Evolutionary conservation across 2,888 invertebrate species (phyloP).

Genomic region (Dasypogon diadema): DNA sequence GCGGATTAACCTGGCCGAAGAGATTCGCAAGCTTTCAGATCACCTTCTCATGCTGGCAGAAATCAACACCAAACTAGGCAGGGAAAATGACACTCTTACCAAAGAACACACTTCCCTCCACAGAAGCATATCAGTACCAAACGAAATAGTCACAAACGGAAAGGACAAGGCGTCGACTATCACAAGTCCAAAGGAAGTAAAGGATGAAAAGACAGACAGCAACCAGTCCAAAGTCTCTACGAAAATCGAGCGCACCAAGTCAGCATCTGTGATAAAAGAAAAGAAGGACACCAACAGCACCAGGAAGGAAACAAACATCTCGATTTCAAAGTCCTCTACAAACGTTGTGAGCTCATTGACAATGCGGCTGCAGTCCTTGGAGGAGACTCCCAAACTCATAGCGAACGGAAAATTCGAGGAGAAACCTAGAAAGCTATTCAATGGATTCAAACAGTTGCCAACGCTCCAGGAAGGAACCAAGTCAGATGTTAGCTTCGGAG

Average conservation of each 20-base stretch:
- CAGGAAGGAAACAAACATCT: conserved; percentile 54
- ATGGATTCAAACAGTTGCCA: conserved; percentile 39
- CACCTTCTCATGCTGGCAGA: conserved; percentile 80
- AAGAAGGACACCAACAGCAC: conserved; percentile 56
- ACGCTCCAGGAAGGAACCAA: conserved; percentile 31
- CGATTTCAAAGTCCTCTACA: conserved; percentile 51
- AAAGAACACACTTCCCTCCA: conserved; percentile 32
- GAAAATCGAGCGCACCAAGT: conserved; percentile 60
- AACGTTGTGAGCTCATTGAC: conserved; percentile 61
- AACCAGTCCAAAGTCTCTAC: background rate
- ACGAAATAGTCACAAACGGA: conserved; percentile 68
- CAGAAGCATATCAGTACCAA: background rate
- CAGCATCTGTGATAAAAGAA: conserved; percentile 60
- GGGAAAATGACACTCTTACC: conserved; percentile 53
- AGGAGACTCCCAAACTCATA: conserved; percentile 64
- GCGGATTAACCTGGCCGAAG: conserved; percentile 81
- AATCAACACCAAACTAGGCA: conserved; percentile 70
- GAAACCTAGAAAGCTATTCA: conserved; percentile 14
- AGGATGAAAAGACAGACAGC: background rate
- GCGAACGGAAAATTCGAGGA: conserved; percentile 58
- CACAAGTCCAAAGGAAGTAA: conserved; percentile 64
- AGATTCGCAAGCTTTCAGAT: conserved; percentile 85
- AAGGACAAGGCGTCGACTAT: conserved; percentile 58
- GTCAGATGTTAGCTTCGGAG: conserved; percentile 58
- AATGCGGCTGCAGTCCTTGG: conserved; percentile 65